Evolutionary conservation across 2,888 invertebrate genomes (phyloP), one percentile per base, ranked within the genome.

Genomic region (Eugnorisma glareosa): DNA sequence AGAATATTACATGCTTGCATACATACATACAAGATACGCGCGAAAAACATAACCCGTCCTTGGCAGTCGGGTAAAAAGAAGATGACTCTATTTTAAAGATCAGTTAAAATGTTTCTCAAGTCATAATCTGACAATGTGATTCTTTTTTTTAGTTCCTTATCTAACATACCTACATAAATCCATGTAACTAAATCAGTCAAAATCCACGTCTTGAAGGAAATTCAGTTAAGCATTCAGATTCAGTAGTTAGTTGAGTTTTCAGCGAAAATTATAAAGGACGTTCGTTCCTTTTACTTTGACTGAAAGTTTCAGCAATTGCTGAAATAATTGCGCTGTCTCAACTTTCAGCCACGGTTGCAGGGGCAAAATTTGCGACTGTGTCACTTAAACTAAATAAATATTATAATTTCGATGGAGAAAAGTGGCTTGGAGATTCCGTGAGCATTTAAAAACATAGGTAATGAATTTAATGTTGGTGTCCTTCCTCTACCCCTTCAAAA

Each of bases 311-410:
- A 82, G 69, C 45, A 63, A 59, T 80, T 57, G 15, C 2, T 13
- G 31, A 43, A 70, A 63, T 73, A 73, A 82, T 83, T 73, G 28
- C 37, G 57, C 45, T 82, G 67, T 70, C 77, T 67, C 63, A 83
- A 78, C 67, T 77, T 35, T 57, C 15, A 45, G 61, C 59, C 31
- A 43, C 48, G 37, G 67, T 35, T 45, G 64, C 35, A 57, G 18
- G 2, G n/a, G 28, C 61, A 21, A 51, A 69, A 69, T 51, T 43
- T 43, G 21, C 8, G 28, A 67, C 28, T 28, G 37, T 43, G 37
- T 59, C 48, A 57, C 64, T 57, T 68, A 18, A 48, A 54, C 21
- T 37, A 57, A 40, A 28, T 59, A 35, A 21, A n/a, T 37, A 43
- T 37, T 40, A 48, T 13, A 45, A 67, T 66, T 43, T 28, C 7